Evolutionary conservation across 2,888 invertebrate genomes (phyloP).

Genomic region (Willowsia nigromaculata): DNA sequence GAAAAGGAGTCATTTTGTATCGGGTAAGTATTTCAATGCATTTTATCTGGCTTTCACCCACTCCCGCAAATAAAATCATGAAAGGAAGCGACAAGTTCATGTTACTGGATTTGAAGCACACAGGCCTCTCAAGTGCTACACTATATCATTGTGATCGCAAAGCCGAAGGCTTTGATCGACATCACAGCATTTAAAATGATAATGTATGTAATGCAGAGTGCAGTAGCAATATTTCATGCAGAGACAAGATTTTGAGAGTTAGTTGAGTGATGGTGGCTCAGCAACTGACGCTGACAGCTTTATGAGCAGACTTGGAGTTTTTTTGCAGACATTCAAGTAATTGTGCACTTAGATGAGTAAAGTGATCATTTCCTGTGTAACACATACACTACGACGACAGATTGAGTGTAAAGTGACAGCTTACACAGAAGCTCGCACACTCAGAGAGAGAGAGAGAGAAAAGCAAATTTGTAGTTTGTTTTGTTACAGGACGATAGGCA

Average conservation of each 20-base stretch:
- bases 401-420: not conserved
- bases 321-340: conserved; percentile 57
- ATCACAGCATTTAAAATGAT: not conserved
- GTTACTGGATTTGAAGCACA: not conserved
- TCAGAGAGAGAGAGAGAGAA: too few species aligned
- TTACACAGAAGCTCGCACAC: not conserved
- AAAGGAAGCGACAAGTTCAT: not conserved
- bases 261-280: not conserved
- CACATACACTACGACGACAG: conserved; percentile 20
- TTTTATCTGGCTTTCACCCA: not conserved
- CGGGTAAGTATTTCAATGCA: not conserved
- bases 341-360: conserved; percentile 69
- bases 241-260: not conserved
- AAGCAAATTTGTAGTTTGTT: too few species aligned
- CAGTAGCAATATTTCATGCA: not conserved
- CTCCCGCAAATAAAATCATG: too few species aligned
- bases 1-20: conserved; percentile 1
- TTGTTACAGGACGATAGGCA: conserved; percentile 4
- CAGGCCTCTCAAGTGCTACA: not conserved
- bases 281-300: conserved; percentile 5
- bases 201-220: not conserved
- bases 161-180: not conserved
- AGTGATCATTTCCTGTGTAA: conserved; percentile 75
- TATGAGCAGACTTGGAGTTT: conserved; percentile 27
- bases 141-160: not conserved